Percentiles rank a stretch among this genome's conserved stretches.
phyloP scores from a whole-genome alignment of 2,113 vertebrate genomes.

The Centropus unirufus region DNA sequence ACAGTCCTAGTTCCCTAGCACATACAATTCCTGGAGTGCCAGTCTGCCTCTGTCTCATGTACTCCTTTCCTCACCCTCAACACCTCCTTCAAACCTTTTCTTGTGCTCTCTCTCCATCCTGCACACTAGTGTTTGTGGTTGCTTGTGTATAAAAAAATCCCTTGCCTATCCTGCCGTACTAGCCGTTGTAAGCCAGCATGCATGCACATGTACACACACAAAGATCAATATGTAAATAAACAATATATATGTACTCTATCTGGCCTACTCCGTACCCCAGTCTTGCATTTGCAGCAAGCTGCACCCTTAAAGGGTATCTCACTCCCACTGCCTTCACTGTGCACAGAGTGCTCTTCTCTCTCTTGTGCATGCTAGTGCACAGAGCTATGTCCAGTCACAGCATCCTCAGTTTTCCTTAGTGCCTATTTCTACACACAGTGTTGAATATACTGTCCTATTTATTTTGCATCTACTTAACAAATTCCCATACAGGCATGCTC shows the following conservation, averaged over 20 bases:
- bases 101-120: not conserved
- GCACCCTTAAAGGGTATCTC: not conserved
- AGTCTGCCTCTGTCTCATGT: not conserved
- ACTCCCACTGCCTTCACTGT: not conserved
- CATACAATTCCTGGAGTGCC: slow-evolving; percentile 37
- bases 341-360: not conserved
- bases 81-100: not conserved
- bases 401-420: not conserved
- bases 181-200: not conserved
- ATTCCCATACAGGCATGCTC: not conserved
- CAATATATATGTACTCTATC: not conserved
- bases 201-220: not conserved
- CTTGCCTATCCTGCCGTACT: not conserved
- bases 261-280: not conserved
- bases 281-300: not conserved
- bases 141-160: not conserved
- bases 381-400: not conserved
- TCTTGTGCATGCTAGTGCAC: not conserved
- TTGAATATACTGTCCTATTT: not conserved
- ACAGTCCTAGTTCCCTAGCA: not conserved
- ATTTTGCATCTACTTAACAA: not conserved
- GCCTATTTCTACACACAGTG: not conserved
- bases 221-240: not conserved
- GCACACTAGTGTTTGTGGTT: not conserved
- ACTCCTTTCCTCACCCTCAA: not conserved